phyloP scores from a whole-genome alignment of 2,797 vertebrate species.

The Manis javanica region DNA sequence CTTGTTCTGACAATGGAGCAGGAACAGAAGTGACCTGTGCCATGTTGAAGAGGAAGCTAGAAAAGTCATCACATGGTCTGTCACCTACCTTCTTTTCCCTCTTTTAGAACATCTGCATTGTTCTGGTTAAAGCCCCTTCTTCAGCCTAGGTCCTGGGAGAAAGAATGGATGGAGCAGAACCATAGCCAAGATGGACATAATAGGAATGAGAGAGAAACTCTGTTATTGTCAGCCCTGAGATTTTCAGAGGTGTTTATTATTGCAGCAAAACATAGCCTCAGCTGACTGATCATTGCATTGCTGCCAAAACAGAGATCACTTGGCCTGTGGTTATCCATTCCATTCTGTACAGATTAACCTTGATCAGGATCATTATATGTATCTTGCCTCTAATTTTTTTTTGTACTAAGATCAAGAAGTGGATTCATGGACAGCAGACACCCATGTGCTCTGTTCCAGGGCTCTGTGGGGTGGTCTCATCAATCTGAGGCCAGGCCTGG shows the following conservation, averaged over 20 bases:
- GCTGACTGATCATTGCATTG: not conserved
- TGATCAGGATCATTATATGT: not conserved
- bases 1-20: not conserved
- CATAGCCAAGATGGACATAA: not conserved
- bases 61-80: not conserved
- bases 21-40: not conserved
- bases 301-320: not conserved
- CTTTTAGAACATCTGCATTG: not conserved
- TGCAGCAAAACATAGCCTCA: not conserved
- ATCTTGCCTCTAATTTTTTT: not conserved
- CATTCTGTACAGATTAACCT: not conserved
- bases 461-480: not conserved
- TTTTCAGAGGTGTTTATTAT: not conserved
- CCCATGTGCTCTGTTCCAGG: not conserved
- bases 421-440: not conserved
- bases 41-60: not conserved
- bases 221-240: not conserved
- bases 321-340: too few species aligned
- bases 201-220: not conserved
- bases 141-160: not conserved
- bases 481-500: not conserved
- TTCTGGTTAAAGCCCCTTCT: not conserved
- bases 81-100: not conserved
- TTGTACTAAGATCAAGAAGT: not conserved
- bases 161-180: not conserved